A percentile compares a stretch with the other conserved stretches of the same genome.
These are phyloP conservation scores for Drosophila borborema DNA, from an alignment of 2,888 invertebrate genomes.

Conservation along the genomic window DNA sequence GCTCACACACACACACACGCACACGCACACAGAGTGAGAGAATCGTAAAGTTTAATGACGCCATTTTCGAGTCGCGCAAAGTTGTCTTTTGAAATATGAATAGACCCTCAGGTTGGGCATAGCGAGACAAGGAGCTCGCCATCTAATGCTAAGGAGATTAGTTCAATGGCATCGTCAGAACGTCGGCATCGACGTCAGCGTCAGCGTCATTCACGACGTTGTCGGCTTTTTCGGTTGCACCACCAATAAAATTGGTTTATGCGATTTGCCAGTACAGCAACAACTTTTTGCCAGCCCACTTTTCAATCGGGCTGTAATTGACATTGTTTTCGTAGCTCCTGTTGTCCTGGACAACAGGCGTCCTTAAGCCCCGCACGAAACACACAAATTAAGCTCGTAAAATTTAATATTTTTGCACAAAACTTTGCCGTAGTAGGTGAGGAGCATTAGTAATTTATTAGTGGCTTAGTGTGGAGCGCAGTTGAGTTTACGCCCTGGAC, in stretches of 20 bases:
- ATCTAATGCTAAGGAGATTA: conserved; percentile 77
- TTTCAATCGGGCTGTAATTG: conserved; percentile 80
- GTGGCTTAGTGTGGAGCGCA: conserved; percentile 34
- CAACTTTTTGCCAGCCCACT: conserved; percentile 69
- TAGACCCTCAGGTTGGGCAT: conserved; percentile 45
- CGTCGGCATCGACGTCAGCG: background rate
- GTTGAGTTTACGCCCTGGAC: conserved; percentile 18
- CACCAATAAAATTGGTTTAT: conserved; percentile 80
- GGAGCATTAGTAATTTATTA: conserved; percentile 72
- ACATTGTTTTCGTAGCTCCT: conserved; percentile 58
- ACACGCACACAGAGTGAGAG: conserved; percentile 35
- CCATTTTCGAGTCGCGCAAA: conserved; percentile 76
- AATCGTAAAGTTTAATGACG: conserved; percentile 81
- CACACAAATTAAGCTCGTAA: conserved; percentile 80
- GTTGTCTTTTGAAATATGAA: conserved; percentile 81
- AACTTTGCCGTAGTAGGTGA: conserved; percentile 50
- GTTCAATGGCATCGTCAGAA: conserved; percentile 57
- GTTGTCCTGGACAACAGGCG: conserved; percentile 57
- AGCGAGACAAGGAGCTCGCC: conserved; percentile 15
- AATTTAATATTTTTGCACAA: conserved; percentile 74
- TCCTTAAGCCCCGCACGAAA: conserved; percentile 65
- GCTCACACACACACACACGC: conserved; percentile 30
- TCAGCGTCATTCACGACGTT: background rate
- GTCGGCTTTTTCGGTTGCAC: conserved; percentile 34
- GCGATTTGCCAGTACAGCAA: conserved; percentile 42